Evolutionary conservation across 2,888 invertebrate genomes (phyloP).

Genomic region (Drosophila neoperkinsi): DNA sequence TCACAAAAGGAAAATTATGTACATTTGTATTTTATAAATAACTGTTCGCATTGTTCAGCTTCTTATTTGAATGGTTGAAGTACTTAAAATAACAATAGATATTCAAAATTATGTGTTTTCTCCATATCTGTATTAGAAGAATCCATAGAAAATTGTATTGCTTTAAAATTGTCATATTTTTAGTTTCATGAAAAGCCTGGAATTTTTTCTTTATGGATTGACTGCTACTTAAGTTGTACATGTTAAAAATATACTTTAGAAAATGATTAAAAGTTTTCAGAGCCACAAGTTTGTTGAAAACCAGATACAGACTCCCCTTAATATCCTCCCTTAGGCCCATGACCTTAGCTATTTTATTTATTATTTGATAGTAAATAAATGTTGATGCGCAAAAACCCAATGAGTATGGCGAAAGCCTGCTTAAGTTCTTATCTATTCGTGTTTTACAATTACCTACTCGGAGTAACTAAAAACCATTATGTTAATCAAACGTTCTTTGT

Average conservation of each 20-base stretch:
- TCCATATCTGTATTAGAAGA: not conserved
- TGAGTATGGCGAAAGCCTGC: not conserved
- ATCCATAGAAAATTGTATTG: not conserved
- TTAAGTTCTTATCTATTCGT: not conserved
- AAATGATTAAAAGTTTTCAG: no score
- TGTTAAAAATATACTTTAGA: not conserved
- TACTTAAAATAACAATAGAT: not conserved
- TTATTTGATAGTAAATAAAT: not conserved
- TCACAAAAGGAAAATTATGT: not conserved
- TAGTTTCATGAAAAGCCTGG: no score
- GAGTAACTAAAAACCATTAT: not conserved
- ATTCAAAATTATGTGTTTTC: not conserved
- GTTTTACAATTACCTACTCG: not conserved
- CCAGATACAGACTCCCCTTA: no score
- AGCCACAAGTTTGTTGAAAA: not conserved
- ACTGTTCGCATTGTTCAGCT: not conserved
- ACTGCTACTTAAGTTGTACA: not conserved
- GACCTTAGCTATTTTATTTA: not conserved
- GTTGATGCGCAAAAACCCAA: not conserved
- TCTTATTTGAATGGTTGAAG: not conserved
- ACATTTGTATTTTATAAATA: not conserved
- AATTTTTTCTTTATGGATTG: not conserved
- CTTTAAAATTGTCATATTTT: not conserved
- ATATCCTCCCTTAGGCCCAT: not conserved
- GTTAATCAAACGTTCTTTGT: slow-evolving; percentile 11